These are phyloP conservation scores for Geococcyx californianus DNA, from an alignment of 2,113 vertebrate species.

Conservation along the genomic window DNA sequence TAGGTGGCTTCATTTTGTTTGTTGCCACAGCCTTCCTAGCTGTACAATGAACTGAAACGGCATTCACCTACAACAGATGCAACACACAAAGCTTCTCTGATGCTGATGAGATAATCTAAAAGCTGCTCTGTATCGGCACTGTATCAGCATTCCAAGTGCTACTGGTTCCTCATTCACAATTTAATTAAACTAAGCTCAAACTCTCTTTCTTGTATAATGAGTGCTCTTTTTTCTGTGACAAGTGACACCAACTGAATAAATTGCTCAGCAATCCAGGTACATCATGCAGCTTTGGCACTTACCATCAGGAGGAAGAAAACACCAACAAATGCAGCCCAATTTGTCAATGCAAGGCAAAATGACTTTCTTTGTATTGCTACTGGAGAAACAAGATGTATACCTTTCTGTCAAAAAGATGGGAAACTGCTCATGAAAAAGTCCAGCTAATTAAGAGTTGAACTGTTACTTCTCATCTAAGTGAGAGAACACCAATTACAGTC, in stretches of 20 bases:
- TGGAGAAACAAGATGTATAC: constrained; percentile 25
- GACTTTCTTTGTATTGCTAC: not conserved
- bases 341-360: not conserved
- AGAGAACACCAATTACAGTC: not conserved
- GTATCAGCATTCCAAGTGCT: not conserved
- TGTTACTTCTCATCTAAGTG: constrained; percentile 19
- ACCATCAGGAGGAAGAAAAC: not conserved
- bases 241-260: not conserved
- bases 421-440: not conserved
- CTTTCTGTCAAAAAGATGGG: not conserved
- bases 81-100: not conserved
- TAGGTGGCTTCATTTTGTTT: not conserved
- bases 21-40: not conserved
- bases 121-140: not conserved
- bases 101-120: not conserved
- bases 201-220: not conserved
- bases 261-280: not conserved
- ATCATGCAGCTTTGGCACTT: not conserved
- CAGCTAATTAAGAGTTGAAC: constrained; percentile 39
- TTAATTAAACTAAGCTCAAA: not conserved
- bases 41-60: not conserved
- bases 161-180: not conserved
- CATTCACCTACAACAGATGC: not conserved
- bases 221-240: not conserved
- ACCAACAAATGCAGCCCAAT: not conserved